Percentiles rank a stretch among this genome's conserved stretches.
These are phyloP conservation scores for Cydia splendana DNA, from an alignment of 1,140 invertebrate genomes.

Conservation along the genomic window DNA sequence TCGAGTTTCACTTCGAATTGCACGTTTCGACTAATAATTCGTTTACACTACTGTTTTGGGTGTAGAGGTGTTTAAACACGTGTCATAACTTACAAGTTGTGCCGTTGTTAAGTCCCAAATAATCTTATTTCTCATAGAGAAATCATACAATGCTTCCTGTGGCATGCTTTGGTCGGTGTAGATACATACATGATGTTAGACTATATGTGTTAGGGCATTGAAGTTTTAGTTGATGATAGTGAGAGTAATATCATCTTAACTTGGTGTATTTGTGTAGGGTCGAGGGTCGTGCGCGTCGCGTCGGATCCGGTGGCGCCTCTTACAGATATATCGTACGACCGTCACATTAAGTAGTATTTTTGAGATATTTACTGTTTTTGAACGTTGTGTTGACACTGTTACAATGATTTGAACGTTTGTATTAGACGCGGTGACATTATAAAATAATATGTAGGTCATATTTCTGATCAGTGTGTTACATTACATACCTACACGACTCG, in stretches of 20 bases:
- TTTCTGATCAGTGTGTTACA: background rate
- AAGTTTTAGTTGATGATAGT: background rate
- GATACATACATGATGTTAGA: background rate
- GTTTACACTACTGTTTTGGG: background rate
- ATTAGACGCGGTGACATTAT: conserved; percentile 1
- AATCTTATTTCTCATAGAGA: background rate
- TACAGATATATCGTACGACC: conserved; percentile 27
- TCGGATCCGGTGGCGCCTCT: conserved; percentile 13
- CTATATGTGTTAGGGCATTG: background rate
- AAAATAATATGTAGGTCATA: conserved; percentile 8
- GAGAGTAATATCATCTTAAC: background rate
- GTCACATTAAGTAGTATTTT: conserved; percentile 33
- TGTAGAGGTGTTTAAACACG: background rate
- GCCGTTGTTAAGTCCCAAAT: background rate
- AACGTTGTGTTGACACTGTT: conserved; percentile 29
- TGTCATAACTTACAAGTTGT: background rate
- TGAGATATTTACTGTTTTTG: conserved; percentile 30
- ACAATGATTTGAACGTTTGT: conserved; percentile 29
- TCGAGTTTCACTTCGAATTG: background rate
- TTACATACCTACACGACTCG: background rate
- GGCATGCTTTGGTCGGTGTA: background rate
- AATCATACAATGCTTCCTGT: background rate
- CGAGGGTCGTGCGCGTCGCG: background rate
- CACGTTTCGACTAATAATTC: background rate
- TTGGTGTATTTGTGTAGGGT: conserved; percentile 2